Evolutionary conservation across 1,140 invertebrate species (phyloP), one percentile per base, ranked within the genome.

Genomic region (Oryzaephilus surinamensis): DNA sequence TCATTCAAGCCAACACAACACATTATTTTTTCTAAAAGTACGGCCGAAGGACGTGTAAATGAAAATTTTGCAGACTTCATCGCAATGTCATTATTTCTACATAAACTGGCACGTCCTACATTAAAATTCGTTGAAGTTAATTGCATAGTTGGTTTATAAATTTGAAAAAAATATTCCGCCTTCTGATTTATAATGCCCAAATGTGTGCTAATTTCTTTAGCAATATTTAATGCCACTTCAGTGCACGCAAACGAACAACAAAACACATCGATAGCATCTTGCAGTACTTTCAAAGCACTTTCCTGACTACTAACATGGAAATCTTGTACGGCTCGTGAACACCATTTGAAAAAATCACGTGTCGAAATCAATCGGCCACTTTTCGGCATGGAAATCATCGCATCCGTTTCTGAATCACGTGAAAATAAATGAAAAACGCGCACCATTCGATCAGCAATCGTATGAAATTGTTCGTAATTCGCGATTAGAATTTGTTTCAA

Each of bases 271-370:
- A 93, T 73, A 1, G 90, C 90, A 68, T 96, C 84, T 65, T 91
- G 84, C 38, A 92, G 77, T 2, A 91, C 76, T 60, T 79, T 80
- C 14, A 83, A 65, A 3, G 77, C 80, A 4, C 82, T 80, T 30
- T 77, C 73, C n/a, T 76, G 65, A 20, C 80, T 82, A 0, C 76
- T 74, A 1, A 84, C 74, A 50, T 84, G 71, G 61, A 87, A 92
- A 51, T 81, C 74, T 8, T 74, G 59, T 13, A 76, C 66, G 6
- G 87, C 76, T 54, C 93, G 72, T 8, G 74, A 67, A 57, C 91
- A 96, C 79, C 91, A 91, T 63, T 95, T 96, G 40, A 97, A 78
- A 7, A 97, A 69, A 73, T 97, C 94, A 49, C 92, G 77, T 0
- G 82, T 85, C 1, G 83, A 85, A 12, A 76, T 81, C 11, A 81